Conservation (phyloP, 2,888 invertebrate genomes). For the Agonopterix alstromeriana region DNA sequence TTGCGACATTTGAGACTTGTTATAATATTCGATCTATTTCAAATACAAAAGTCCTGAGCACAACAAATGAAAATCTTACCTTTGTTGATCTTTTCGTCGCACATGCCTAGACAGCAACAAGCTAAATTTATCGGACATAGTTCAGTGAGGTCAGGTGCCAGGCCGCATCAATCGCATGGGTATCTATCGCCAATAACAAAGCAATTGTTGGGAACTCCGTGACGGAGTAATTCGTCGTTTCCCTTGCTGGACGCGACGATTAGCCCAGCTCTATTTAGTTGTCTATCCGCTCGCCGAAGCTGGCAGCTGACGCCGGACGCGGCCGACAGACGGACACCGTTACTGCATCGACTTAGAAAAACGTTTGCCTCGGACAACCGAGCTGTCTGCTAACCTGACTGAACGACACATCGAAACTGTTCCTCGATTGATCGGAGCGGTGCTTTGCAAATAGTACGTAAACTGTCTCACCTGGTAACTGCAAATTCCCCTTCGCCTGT, state of each 20-base stretch:
- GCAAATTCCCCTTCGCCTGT: constrained; percentile 15
- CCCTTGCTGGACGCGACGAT: constrained; percentile 71
- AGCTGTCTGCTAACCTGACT: constrained; percentile 34
- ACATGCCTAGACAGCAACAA: no score
- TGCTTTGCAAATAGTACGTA: constrained; percentile 31
- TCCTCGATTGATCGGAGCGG: constrained; percentile 39
- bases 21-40: no score
- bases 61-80: no score
- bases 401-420: constrained; percentile 40
- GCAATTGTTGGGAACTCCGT: constrained; percentile 64
- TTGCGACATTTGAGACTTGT: no score
- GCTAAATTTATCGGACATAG: background rate
- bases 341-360: constrained; percentile 73
- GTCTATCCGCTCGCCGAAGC: constrained; percentile 59
- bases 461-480: constrained; percentile 35
- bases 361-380: constrained; percentile 58
- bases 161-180: constrained; percentile 33
- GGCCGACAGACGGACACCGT: constrained; percentile 69
- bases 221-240: constrained; percentile 74
- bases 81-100: no score
- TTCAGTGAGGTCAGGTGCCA: constrained; percentile 30
- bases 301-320: constrained; percentile 70
- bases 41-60: no score
- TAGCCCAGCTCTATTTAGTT: constrained; percentile 72
- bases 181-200: constrained; percentile 45